Evolutionary conservation across 1,140 invertebrate species (phyloP).

Genomic region (Drosophila santomea): DNA sequence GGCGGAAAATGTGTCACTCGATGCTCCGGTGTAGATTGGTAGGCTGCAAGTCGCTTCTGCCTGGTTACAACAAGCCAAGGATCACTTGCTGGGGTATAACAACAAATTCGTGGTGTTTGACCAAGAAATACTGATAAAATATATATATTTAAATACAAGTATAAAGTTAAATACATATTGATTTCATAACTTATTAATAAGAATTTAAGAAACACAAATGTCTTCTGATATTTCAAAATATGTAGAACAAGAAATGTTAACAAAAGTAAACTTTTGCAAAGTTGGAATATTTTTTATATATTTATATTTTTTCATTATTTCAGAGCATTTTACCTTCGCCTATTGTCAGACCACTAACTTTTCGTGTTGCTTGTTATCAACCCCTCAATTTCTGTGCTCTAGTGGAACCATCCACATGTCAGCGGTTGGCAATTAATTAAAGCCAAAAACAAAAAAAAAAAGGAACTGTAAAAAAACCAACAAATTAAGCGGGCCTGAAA

Average conservation of each 20-base stretch:
- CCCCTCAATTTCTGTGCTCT: constrained; percentile 63
- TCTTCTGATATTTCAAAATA: too few relatives aligned
- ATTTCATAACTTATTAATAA: too few relatives aligned
- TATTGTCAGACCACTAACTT: not conserved
- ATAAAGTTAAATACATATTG: too few relatives aligned
- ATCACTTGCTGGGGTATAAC: not conserved
- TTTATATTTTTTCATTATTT: not conserved
- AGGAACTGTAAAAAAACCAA: constrained; percentile 25
- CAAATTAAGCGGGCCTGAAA: constrained; percentile 79
- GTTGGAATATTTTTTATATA: not conserved
- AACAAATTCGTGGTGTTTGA: not conserved
- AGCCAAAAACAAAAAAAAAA: constrained; percentile 32
- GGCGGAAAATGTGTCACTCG: constrained; percentile 79
- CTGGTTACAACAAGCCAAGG: constrained; percentile 19
- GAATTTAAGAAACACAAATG: too few relatives aligned
- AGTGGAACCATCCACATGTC: constrained; percentile 75
- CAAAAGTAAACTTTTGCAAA: not conserved
- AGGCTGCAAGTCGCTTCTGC: constrained; percentile 15
- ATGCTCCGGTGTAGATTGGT: constrained; percentile 35
- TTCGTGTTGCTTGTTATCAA: constrained; percentile 59
- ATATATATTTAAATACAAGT: too few relatives aligned
- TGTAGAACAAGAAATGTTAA: not conserved
- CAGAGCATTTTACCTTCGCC: constrained; percentile 1
- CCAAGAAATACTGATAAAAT: too few relatives aligned
- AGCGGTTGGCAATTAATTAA: constrained; percentile 78